Evolutionary conservation across 2,113 vertebrate genomes (phyloP).

Genomic region (Chaetorhynchus papuensis): DNA sequence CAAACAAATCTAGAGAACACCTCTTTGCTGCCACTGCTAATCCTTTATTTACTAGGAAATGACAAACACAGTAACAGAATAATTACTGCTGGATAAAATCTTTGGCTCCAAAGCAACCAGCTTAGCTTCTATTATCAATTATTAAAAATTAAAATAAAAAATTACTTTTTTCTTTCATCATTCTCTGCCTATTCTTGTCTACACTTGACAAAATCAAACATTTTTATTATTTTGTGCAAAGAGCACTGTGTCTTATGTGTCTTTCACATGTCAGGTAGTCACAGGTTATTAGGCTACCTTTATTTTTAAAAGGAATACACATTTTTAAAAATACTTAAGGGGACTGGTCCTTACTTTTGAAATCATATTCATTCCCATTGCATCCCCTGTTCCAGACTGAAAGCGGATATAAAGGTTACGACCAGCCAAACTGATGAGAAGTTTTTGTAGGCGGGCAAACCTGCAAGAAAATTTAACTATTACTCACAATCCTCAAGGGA

Average conservation of each 20-base stretch:
- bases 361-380: constrained; percentile 99
- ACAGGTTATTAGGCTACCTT: background rate
- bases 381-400: constrained; percentile 91
- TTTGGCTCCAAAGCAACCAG: background rate
- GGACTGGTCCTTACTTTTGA: constrained; percentile 82
- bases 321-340: background rate
- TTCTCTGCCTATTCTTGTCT: background rate
- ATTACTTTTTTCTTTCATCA: background rate
- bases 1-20: background rate
- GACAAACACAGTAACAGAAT: background rate
- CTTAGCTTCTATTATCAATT: background rate
- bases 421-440: constrained; percentile 85
- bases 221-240: background rate
- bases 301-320: background rate
- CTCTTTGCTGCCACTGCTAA: background rate
- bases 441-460: constrained; percentile 90
- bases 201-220: background rate
- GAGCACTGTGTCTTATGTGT: background rate
- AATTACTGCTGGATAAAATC: background rate
- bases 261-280: background rate
- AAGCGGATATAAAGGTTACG: constrained; percentile 95
- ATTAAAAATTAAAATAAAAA: background rate
- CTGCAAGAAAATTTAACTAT: constrained; percentile 57
- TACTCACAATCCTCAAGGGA: background rate
- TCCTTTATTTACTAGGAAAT: background rate